These are phyloP conservation scores for Sciaenops ocellatus DNA, from an alignment of 2,797 vertebrate genomes.

Conservation along the genomic window DNA sequence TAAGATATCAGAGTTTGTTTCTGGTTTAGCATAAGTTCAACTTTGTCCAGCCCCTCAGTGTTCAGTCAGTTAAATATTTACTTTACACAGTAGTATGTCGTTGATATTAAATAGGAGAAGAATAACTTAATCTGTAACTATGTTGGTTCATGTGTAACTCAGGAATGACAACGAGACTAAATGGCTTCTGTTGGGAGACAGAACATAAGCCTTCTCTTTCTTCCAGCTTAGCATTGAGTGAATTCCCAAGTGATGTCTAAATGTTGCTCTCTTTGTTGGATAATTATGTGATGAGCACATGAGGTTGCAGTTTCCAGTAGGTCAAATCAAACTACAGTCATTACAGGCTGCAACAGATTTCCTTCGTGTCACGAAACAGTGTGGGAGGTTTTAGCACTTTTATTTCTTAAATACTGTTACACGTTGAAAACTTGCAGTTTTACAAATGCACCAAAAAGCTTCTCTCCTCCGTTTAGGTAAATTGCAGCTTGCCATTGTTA, in stretches of 20 bases:
- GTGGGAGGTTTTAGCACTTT: slow-evolving; percentile 28
- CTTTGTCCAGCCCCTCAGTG: background rate
- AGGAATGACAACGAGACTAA: slow-evolving; percentile 12
- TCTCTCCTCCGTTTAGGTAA: slow-evolving; percentile 30
- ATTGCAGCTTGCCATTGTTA: slow-evolving; percentile 32
- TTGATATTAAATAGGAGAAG: slow-evolving; percentile 26
- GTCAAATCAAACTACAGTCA: slow-evolving; percentile 30
- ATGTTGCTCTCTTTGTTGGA: slow-evolving; percentile 19
- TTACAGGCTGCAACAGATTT: slow-evolving; percentile 35
- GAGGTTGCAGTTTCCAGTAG: slow-evolving; percentile 45
- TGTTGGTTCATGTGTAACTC: slow-evolving; percentile 26
- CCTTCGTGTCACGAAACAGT: background rate
- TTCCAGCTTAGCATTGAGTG: background rate
- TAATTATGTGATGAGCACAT: slow-evolving; percentile 20
- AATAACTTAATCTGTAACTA: slow-evolving; percentile 19
- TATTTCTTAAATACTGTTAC: slow-evolving; percentile 26
- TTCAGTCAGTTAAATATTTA: slow-evolving; percentile 52
- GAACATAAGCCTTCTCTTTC: slow-evolving; percentile 12
- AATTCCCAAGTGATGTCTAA: slow-evolving; percentile 14
- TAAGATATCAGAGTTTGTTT: background rate
- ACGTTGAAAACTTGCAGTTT: slow-evolving; percentile 14
- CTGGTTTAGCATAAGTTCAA: background rate
- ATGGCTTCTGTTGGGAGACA: slow-evolving; percentile 2
- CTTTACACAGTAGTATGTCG: slow-evolving; percentile 32
- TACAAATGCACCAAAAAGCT: slow-evolving; percentile 8